phyloP scores from a whole-genome alignment of 2,797 vertebrate species.

The Eutrigla gurnardus region DNA sequence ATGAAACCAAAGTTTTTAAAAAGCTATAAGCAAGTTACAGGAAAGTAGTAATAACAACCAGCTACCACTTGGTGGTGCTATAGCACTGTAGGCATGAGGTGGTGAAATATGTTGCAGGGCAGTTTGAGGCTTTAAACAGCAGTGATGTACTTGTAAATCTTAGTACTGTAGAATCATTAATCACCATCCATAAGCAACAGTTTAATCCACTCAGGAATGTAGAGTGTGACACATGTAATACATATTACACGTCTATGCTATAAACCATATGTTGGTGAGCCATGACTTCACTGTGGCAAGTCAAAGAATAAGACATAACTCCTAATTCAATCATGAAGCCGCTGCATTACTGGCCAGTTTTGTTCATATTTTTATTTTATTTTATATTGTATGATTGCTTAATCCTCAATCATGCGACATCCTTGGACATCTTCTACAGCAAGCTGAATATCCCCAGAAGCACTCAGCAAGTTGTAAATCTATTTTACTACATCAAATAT shows the following conservation, averaged over 20 bases:
- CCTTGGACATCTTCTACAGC: slow-evolving; percentile 8
- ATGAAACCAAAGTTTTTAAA: background rate
- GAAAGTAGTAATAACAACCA: slow-evolving; percentile 24
- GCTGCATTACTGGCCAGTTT: background rate
- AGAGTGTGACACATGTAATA: slow-evolving; percentile 34
- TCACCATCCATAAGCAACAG: slow-evolving; percentile 15
- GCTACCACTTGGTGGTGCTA: slow-evolving; percentile 55
- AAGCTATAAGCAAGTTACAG: background rate
- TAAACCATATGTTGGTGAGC: background rate
- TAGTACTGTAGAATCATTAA: slow-evolving; percentile 33
- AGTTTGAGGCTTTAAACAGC: slow-evolving; percentile 25
- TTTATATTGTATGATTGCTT: too few relatives aligned
- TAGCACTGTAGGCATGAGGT: slow-evolving; percentile 27
- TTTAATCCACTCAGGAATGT: slow-evolving; percentile 46
- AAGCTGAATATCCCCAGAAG: slow-evolving; percentile 28
- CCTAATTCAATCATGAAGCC: slow-evolving; percentile 10
- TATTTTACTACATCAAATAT: slow-evolving; percentile 35
- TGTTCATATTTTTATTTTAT: background rate
- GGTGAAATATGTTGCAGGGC: background rate
- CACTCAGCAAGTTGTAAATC: slow-evolving; percentile 21
- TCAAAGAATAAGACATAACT: slow-evolving; percentile 7
- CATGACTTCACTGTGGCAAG: slow-evolving; percentile 1
- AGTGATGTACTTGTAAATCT: slow-evolving; percentile 34
- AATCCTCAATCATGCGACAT: background rate
- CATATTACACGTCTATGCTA: slow-evolving; percentile 27